Percentiles rank a stretch among this genome's conserved stretches.
Conservation (phyloP, 2,797 vertebrate species). For the Halcyon leucocephala region DNA sequence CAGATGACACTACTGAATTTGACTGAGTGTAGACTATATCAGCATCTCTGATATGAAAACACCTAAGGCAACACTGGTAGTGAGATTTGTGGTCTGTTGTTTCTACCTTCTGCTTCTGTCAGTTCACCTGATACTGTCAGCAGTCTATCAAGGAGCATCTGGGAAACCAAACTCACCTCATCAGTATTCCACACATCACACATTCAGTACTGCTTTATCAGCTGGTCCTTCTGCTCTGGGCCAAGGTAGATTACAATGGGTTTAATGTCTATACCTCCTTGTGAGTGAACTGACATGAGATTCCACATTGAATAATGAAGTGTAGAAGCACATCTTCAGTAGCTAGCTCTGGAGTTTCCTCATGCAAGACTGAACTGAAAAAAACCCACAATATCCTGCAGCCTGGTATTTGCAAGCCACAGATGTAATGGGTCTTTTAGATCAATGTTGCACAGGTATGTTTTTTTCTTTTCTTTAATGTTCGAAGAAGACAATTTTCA, state of each 20-base stretch:
- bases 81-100: not conserved
- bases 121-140: not conserved
- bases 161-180: not conserved
- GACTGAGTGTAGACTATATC: not conserved
- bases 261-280: not conserved
- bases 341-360: not conserved
- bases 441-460: not conserved
- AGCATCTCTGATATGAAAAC: not conserved
- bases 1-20: not conserved
- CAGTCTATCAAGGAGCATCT: constrained; percentile 3
- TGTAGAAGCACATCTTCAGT: not conserved
- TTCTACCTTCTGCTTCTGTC: not conserved
- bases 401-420: not conserved
- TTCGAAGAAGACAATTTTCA: not conserved
- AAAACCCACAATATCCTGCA: not conserved
- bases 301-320: not conserved
- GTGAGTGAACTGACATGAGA: not conserved
- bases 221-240: not conserved
- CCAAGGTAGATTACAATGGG: not conserved
- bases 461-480: not conserved
- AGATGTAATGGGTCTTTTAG: not conserved
- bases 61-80: not conserved
- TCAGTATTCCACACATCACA: constrained; percentile 6
- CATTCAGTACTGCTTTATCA: not conserved
- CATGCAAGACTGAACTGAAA: not conserved